Conservation (phyloP, 1,140 invertebrate species). For the Hylaeus volcanicus region DNA sequence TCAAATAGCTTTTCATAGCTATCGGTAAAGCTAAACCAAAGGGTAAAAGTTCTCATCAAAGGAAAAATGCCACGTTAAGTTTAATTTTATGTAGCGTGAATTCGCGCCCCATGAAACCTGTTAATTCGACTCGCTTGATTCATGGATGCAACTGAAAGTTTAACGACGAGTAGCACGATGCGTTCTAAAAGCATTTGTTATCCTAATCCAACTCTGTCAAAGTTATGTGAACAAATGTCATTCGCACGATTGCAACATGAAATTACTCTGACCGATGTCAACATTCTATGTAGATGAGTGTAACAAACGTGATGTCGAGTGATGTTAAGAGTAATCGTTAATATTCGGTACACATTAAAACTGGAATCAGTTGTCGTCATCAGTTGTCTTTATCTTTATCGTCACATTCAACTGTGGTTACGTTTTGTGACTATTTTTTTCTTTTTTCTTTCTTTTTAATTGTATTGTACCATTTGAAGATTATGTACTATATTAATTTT, state of each 20-base stretch:
- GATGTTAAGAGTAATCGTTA: slow-evolving; percentile 7
- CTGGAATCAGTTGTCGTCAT: slow-evolving; percentile 3
- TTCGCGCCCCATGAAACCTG: slow-evolving; percentile 31
- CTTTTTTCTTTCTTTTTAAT: background rate
- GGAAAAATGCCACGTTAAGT: slow-evolving; percentile 67
- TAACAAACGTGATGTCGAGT: background rate
- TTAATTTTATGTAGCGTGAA: slow-evolving; percentile 58
- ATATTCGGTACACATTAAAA: slow-evolving; percentile 13
- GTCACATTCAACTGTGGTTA: background rate
- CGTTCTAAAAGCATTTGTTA: slow-evolving; percentile 7
- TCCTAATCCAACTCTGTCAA: slow-evolving; percentile 18
- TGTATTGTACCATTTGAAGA: slow-evolving; percentile 34
- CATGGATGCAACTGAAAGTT: slow-evolving; percentile 37
- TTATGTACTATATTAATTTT: slow-evolving; percentile 1
- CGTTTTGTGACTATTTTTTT: background rate
- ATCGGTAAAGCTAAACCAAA: slow-evolving; percentile 75
- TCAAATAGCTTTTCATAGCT: slow-evolving; percentile 77
- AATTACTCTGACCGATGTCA: background rate
- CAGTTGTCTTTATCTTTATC: background rate
- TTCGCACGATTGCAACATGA: slow-evolving; percentile 7
- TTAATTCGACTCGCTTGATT: slow-evolving; percentile 47
- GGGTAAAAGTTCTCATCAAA: slow-evolving; percentile 69
- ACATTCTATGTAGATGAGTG: background rate
- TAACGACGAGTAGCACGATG: slow-evolving; percentile 3
- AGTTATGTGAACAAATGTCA: background rate